A percentile compares a stretch with the other conserved stretches of the same genome.
phyloP scores from a whole-genome alignment of 2,888 invertebrate genomes.

The Emmelina monodactyla region DNA sequence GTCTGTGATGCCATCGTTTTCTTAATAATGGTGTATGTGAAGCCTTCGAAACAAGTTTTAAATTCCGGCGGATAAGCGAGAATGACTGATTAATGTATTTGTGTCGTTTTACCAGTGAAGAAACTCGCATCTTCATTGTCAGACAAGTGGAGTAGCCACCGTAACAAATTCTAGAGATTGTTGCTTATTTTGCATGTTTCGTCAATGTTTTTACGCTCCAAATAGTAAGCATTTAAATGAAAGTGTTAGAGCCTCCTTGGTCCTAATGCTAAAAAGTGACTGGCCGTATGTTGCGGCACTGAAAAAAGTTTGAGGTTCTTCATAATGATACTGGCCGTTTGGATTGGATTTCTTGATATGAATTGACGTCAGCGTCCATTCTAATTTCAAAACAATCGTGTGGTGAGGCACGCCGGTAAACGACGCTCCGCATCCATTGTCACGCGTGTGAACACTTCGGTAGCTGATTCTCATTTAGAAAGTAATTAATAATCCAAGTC shows the following conservation, averaged over 20 bases:
- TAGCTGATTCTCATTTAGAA: constrained; percentile 22
- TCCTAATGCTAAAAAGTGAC: constrained; percentile 12
- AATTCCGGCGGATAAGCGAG: neutral
- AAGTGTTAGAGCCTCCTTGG: constrained; percentile 43
- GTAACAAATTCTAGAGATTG: constrained; percentile 64
- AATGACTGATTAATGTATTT: constrained; percentile 40
- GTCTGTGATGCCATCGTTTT: constrained; percentile 1
- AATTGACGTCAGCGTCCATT: constrained; percentile 10
- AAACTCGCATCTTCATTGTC: constrained; percentile 48
- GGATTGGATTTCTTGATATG: neutral
- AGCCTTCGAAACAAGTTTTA: neutral
- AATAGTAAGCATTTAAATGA: constrained; percentile 50
- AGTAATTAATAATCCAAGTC: constrained; percentile 15
- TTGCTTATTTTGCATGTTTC: constrained; percentile 66
- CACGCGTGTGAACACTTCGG: constrained; percentile 17
- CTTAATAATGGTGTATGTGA: neutral
- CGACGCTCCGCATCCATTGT: constrained; percentile 14
- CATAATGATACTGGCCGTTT: no score
- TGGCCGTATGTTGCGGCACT: no score
- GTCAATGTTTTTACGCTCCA: constrained; percentile 62
- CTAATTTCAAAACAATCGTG: constrained; percentile 51
- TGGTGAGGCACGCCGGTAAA: constrained; percentile 24
- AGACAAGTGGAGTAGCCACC: constrained; percentile 54
- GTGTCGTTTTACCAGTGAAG: constrained; percentile 42
- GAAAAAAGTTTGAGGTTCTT: no score